Percentiles rank a stretch among this genome's conserved stretches.
These are phyloP conservation scores for Melanotaenia duboulayi DNA, from an alignment of 2,113 vertebrate genomes.

Conservation along the genomic window DNA sequence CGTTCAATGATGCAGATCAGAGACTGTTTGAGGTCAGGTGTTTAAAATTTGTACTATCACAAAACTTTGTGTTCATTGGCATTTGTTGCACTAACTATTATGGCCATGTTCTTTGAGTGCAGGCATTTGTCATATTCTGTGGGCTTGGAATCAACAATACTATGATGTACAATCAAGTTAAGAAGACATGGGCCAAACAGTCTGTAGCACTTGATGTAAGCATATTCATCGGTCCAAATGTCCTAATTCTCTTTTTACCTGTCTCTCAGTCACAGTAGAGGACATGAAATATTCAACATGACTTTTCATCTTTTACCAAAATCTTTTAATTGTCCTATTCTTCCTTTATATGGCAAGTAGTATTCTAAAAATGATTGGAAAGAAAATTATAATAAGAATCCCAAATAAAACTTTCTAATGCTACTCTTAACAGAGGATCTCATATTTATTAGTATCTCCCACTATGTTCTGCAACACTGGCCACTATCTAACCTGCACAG, in stretches of 20 bases:
- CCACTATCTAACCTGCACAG: conserved; percentile 48
- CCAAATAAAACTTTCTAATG: not conserved
- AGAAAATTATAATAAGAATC: not conserved
- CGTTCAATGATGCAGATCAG: conserved; percentile 85
- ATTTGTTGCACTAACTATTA: not conserved
- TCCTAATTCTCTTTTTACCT: not conserved
- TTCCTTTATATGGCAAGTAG: not conserved
- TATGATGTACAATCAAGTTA: conserved; percentile 88
- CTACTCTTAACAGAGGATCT: conserved; percentile 9
- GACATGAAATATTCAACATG: not conserved
- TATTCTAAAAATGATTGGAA: not conserved
- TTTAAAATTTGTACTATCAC: not conserved
- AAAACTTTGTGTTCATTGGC: not conserved
- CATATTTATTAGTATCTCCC: conserved; percentile 19
- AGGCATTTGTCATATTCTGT: conserved; percentile 88
- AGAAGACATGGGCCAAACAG: conserved; percentile 87
- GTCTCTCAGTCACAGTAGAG: not conserved
- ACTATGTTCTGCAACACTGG: conserved; percentile 47
- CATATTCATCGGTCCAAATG: not conserved
- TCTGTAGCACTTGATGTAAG: conserved; percentile 86
- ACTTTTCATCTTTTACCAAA: not conserved
- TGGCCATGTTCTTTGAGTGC: conserved; percentile 1
- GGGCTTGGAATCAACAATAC: conserved; percentile 88
- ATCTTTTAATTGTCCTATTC: not conserved
- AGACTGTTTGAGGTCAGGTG: conserved; percentile 83